These are phyloP conservation scores for Acanthopleura granulata DNA, from an alignment of 2,888 invertebrate genomes.

Conservation along the genomic window DNA sequence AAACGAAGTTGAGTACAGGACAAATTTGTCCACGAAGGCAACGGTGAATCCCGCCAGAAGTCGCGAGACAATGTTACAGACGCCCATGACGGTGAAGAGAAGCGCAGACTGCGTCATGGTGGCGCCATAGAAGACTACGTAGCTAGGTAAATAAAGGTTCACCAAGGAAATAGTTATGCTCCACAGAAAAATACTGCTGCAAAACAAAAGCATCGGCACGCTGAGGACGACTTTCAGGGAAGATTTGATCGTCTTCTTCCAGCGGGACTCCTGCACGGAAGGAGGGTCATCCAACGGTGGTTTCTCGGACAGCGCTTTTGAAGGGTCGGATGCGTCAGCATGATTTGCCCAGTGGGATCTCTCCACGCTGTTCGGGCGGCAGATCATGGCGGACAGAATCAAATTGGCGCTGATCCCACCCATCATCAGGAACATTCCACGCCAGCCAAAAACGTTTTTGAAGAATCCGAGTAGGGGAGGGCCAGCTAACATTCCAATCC, in stretches of 20 bases:
- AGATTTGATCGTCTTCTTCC: background rate
- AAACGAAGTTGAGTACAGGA: background rate
- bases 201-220: background rate
- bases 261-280: background rate
- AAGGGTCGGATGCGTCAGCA: background rate
- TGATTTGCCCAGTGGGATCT: background rate
- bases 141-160: background rate
- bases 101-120: background rate
- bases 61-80: background rate
- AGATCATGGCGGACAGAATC: background rate
- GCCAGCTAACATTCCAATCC: background rate
- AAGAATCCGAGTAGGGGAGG: background rate
- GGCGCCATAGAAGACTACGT: background rate
- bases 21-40: background rate
- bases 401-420: background rate
- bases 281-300: no score
- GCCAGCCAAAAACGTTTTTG: background rate
- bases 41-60: background rate
- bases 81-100: background rate
- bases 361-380: background rate
- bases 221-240: background rate
- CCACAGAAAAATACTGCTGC: constrained; percentile 4
- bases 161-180: background rate
- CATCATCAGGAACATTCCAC: background rate
- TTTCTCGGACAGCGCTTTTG: background rate